Base-by-base conservation (phyloP, 2,797 vertebrate genomes). In the Huso huso region DNA sequence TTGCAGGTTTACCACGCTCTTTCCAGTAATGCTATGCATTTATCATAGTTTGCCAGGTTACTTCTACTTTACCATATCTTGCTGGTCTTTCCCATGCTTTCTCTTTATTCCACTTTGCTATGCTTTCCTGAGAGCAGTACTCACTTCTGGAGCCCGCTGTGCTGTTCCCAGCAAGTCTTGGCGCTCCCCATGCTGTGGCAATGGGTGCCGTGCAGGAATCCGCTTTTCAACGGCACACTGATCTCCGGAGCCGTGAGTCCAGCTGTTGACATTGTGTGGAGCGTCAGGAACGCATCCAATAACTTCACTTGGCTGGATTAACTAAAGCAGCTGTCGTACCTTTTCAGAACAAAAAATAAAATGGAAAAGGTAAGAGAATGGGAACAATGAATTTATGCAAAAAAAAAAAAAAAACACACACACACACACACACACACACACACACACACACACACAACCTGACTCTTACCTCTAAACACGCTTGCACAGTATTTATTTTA, bases 171-270 rank as follows among this genome's bases (percentile, higher is more conserved):
- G 82, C 90, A 95, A 66, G 87, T 74, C 81, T 93, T 93, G 80
- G 90, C 78, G 73, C 71, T 88, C 79, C 91, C 92, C 88, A 95
- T 86, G 84, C 87, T 89, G 79, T 89, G 91, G 84, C 86, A 88
- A 79, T 87, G 82, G 83, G 82, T 82, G 78, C 84, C 84, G 72
- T 87, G 89, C 74, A 95, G 89, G 81, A 95, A 94, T 73, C 89
- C 87, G 0, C 84, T 86, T 85, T 95, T 93, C 64, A 93, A 77
- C 61, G 93, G 92, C 78, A 91, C 89, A 87, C 86, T 86, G 78
- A 93, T 90, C 84, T 97, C 95, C 86, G 94, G 95, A 80, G 92
- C 89, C 82, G 93, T 91, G 74, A 98, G 86, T 85, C 93, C 93
- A 72, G 94, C 93, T 77, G 91, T 91, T 81, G 95, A 96, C 96